A percentile compares a stretch with the other conserved stretches of the same genome.
Conservation (phyloP, 92 coral and sea anemone genomes). For the Micromussa lordhowensis region DNA sequence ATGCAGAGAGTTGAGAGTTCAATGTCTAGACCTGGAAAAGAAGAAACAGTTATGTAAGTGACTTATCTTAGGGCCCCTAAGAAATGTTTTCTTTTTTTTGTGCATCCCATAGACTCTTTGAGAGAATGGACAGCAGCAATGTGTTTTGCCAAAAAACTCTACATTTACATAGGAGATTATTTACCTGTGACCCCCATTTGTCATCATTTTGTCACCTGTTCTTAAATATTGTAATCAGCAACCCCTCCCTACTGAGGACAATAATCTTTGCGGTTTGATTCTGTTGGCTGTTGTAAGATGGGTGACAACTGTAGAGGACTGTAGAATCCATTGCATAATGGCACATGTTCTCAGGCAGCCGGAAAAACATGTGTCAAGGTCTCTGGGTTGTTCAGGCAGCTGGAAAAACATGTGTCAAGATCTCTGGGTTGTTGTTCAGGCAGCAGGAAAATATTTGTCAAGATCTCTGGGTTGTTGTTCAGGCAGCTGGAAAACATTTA, state of each 20-base stretch:
- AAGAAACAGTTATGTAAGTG: slow-evolving; percentile 89
- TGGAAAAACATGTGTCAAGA: no score
- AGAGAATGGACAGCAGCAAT: not conserved
- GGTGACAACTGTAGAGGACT: not conserved
- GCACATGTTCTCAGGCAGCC: not conserved
- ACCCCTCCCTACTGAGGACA: not conserved
- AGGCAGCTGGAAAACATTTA: no score
- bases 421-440: not conserved
- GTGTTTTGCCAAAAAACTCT: not conserved
- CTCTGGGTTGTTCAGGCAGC: not conserved
- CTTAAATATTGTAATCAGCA: not conserved
- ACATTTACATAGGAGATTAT: not conserved
- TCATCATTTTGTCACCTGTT: not conserved
- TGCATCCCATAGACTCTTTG: not conserved
- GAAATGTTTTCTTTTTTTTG: not conserved
- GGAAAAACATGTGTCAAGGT: no score
- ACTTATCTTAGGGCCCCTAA: not conserved
- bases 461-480: not conserved
- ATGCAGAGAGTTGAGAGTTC: slow-evolving; percentile 83
- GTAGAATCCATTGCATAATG: not conserved
- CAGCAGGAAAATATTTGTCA: no score
- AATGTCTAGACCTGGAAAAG: slow-evolving; percentile 94
- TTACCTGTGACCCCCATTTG: not conserved
- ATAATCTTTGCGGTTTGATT: not conserved
- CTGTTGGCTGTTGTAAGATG: not conserved